Evolutionary conservation across 2,113 vertebrate genomes (phyloP).

Genomic region (Rattus rattus): DNA sequence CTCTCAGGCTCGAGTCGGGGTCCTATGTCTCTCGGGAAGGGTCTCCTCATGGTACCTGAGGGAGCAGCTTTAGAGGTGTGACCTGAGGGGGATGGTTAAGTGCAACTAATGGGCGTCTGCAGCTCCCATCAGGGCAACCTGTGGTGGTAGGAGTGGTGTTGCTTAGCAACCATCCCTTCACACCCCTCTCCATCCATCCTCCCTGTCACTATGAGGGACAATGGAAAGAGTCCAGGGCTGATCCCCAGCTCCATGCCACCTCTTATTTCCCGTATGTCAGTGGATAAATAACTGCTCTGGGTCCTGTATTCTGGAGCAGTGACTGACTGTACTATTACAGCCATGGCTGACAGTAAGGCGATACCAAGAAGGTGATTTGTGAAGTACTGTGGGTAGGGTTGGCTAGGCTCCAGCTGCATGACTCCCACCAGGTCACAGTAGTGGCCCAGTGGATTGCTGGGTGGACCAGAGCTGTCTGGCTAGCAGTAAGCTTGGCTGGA

Average conservation of each 20-base stretch:
- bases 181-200: not conserved
- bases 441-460: accelerated
- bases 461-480: not conserved
- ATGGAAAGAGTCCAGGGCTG: not conserved
- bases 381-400: not conserved
- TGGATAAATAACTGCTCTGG: not conserved
- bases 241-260: not conserved
- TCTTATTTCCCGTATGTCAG: not conserved
- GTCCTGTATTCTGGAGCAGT: not conserved
- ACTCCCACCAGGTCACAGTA: not conserved
- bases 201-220: not conserved
- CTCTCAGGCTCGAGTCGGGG: not conserved
- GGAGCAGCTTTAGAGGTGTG: not conserved
- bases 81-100: not conserved
- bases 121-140: not conserved
- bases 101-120: not conserved
- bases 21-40: not conserved
- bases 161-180: not conserved
- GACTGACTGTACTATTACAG: not conserved
- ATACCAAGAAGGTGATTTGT: accelerated
- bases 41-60: not conserved
- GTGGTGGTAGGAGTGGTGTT: accelerated
- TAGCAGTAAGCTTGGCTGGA: not conserved
- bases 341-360: accelerated
- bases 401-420: not conserved